Base-by-base conservation (phyloP, 1,140 invertebrate genomes). In the Tigriopus japonicus region DNA sequence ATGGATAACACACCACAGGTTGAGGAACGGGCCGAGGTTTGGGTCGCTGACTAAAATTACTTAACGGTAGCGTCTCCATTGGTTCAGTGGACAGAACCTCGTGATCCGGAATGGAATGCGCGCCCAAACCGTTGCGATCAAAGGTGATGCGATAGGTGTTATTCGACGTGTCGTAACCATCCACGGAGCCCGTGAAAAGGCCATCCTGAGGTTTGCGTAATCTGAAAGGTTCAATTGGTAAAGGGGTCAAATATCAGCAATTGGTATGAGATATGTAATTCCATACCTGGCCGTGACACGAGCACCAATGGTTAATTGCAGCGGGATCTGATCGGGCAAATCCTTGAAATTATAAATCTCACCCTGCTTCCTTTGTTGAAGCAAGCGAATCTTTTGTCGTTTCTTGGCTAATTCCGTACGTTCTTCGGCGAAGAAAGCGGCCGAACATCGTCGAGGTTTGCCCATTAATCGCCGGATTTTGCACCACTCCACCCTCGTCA, bases 61-160 rank as follows among this genome's bases (percentile, higher is more conserved):
- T 81, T 28, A 94, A 74, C 53, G 86, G 84, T 68, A 96, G 84
- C 40, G 88, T 93, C 71, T 95, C 90, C 41, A 86, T 83, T 43
- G 12, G 45, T 61, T 63, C 56, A 61, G 43, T 53, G 21, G 43
- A 63, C 19, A 64, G 45, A 21, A 97, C 91, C 81, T 96, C 92
- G 76, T 84, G 94, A 76, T 97, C 93, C 15, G 89, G 90, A 59
- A 98, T 87, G 59, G 92, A 94, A 71, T 94, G 89, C 12, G 92
- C 95, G 6, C 93, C 93, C 28, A 98, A 74, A 13, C 90, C 91
- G 45, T 81, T 80, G 62, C 91, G 77, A 71, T 98, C 93, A 75
- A 98, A 98, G 0, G 88, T 91, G 60, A 98, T 89, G 67, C 95
- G 78, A 70, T 98, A 98, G n/a, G 88, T 91, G 69, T 93, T 92